Percentiles rank a stretch among this genome's conserved stretches.
Conservation (phyloP, 2,888 invertebrate species). For the Drosophila greeni region DNA sequence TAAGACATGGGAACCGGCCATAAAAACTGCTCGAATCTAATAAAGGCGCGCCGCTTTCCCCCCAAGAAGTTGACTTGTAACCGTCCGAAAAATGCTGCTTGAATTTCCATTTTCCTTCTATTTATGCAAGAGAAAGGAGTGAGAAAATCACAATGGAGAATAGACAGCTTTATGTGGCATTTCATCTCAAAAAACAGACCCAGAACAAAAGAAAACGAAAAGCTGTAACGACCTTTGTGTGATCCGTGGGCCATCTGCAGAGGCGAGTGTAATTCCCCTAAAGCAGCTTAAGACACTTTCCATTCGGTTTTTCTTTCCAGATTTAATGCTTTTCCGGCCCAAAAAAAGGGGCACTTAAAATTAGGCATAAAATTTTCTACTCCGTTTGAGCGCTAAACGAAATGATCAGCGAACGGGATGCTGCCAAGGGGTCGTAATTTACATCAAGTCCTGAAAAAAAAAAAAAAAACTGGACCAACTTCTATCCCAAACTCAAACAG, state of each 20-base stretch:
- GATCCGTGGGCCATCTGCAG: slow-evolving; percentile 58
- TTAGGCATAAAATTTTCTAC: slow-evolving; percentile 51
- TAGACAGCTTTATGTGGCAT: slow-evolving; percentile 63
- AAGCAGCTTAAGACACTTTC: slow-evolving; percentile 70
- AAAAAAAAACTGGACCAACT: slow-evolving; percentile 63
- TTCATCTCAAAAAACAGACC: slow-evolving; percentile 33
- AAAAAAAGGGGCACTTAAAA: slow-evolving; percentile 61
- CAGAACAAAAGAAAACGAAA: slow-evolving; percentile 33
- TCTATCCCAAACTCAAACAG: slow-evolving; percentile 42
- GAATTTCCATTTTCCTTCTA: slow-evolving; percentile 36
- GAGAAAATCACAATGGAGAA: slow-evolving; percentile 57
- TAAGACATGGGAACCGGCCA: slow-evolving; percentile 52
- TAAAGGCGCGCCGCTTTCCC: slow-evolving; percentile 6
- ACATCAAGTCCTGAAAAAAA: slow-evolving; percentile 41
- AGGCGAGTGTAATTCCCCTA: slow-evolving; percentile 67
- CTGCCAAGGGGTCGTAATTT: slow-evolving; percentile 58
- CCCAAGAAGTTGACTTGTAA: slow-evolving; percentile 39
- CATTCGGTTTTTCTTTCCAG: slow-evolving; percentile 7
- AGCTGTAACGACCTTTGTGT: slow-evolving; percentile 64
- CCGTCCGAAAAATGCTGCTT: slow-evolving; percentile 7
- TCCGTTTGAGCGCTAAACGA: slow-evolving; percentile 44
- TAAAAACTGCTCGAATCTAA: slow-evolving; percentile 33
- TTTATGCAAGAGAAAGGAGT: slow-evolving; percentile 39
- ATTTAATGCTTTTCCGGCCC: slow-evolving; percentile 58
- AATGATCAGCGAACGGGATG: slow-evolving; percentile 66